Evolutionary conservation across 2,888 invertebrate species (phyloP).

Genomic region (Drymonia ruficornis): DNA sequence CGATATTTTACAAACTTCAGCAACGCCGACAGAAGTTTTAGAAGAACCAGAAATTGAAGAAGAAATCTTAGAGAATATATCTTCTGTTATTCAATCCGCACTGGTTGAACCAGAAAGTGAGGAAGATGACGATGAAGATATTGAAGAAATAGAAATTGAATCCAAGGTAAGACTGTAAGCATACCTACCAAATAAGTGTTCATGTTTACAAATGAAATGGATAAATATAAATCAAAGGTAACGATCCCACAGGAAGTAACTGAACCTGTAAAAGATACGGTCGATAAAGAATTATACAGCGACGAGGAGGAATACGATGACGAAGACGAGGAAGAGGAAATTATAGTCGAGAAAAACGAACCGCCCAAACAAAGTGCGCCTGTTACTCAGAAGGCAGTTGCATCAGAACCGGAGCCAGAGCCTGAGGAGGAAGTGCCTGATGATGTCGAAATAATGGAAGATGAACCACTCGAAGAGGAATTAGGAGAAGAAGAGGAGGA

Average conservation of each 20-base stretch:
- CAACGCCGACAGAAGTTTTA: slow-evolving; percentile 36
- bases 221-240: slow-evolving; percentile 11
- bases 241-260: slow-evolving; percentile 42
- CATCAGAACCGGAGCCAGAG: slow-evolving; percentile 39
- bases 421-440: slow-evolving; percentile 68
- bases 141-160: slow-evolving; percentile 34
- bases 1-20: slow-evolving; percentile 41
- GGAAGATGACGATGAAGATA: slow-evolving; percentile 54
- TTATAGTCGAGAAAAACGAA: slow-evolving; percentile 55
- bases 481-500: slow-evolving; percentile 76
- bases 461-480: slow-evolving; percentile 78
- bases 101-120: slow-evolving; percentile 51
- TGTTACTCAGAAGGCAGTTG: slow-evolving; percentile 19
- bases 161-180: slow-evolving; percentile 41
- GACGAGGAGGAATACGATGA: slow-evolving; percentile 65
- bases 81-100: slow-evolving; percentile 43
- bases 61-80: slow-evolving; percentile 37
- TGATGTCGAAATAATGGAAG: slow-evolving; percentile 77
- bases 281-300: slow-evolving; percentile 66
- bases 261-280: slow-evolving; percentile 32
- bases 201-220: slow-evolving; percentile 9
- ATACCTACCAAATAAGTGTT: slow-evolving; percentile 8
- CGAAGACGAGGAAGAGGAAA: slow-evolving; percentile 62
- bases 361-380: slow-evolving; percentile 47
- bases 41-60: slow-evolving; percentile 46